Conservation (phyloP, 1,140 invertebrate species). For the Archegozetes longisetosus region DNA sequence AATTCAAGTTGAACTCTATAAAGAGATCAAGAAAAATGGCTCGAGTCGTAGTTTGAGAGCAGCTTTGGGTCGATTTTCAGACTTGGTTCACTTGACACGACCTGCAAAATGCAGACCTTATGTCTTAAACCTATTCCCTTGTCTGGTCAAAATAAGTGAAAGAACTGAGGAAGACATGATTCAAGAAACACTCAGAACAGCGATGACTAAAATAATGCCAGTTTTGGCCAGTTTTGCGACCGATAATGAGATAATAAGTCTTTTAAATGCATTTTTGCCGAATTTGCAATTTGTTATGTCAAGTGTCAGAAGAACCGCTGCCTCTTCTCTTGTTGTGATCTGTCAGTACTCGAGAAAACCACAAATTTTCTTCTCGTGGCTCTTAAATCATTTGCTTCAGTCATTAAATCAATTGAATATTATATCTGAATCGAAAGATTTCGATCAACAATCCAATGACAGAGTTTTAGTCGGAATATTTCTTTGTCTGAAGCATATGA, state of each 20-base stretch:
- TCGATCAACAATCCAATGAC: neutral
- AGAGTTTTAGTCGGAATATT: constrained; percentile 12
- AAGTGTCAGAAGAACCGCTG: constrained; percentile 43
- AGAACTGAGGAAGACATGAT: constrained; percentile 48
- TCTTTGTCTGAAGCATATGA: constrained; percentile 4
- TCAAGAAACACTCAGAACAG: constrained; percentile 48
- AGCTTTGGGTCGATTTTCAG: constrained; percentile 53
- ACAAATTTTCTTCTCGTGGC: constrained; percentile 40
- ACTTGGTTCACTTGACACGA: constrained; percentile 43
- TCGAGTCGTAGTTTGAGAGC: constrained; percentile 46
- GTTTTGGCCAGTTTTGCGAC: constrained; percentile 51
- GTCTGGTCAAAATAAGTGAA: constrained; percentile 44
- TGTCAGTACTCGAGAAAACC: constrained; percentile 46
- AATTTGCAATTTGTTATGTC: constrained; percentile 43
- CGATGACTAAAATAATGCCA: constrained; percentile 49
- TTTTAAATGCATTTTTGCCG: constrained; percentile 46
- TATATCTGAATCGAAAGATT: neutral
- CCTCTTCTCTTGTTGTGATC: constrained; percentile 43
- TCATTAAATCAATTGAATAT: neutral
- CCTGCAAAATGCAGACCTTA: constrained; percentile 59
- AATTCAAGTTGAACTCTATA: constrained; percentile 58
- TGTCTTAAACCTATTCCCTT: constrained; percentile 51
- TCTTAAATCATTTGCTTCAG: constrained; percentile 32
- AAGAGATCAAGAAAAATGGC: constrained; percentile 62
- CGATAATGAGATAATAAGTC: constrained; percentile 50